Evolutionary conservation across 2,797 vertebrate genomes (phyloP).

Genomic region (Sebastes elongatus): DNA sequence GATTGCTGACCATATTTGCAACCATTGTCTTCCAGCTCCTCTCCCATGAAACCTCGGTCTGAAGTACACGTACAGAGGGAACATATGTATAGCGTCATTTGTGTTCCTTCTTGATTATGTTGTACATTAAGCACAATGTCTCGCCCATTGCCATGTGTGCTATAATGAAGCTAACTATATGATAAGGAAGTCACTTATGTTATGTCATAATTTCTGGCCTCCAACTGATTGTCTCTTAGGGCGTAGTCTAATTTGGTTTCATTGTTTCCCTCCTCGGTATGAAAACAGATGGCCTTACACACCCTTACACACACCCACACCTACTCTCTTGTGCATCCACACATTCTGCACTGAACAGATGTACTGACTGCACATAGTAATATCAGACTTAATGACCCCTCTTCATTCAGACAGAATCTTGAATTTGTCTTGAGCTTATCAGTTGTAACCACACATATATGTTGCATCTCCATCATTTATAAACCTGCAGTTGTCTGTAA

Average conservation of each 20-base stretch:
- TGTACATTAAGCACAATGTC: conserved; percentile 14
- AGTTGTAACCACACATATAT: background rate
- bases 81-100: background rate
- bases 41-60: conserved; percentile 11
- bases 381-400: background rate
- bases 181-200: conserved; percentile 44
- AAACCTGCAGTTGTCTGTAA: background rate
- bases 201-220: conserved; percentile 31
- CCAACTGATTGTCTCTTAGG: conserved; percentile 39
- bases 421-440: background rate
- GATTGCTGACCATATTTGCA: conserved; percentile 19
- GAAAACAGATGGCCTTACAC: conserved; percentile 60
- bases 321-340: conserved; percentile 18
- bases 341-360: conserved; percentile 10
- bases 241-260: conserved; percentile 46
- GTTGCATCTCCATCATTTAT: background rate
- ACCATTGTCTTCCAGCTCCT: conserved; percentile 14
- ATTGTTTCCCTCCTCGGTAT: conserved; percentile 59
- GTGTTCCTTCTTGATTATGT: conserved; percentile 27
- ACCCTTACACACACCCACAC: conserved; percentile 19
- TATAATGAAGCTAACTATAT: conserved; percentile 19
- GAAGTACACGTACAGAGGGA: background rate
- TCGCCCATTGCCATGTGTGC: background rate
- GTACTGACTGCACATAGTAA: background rate
- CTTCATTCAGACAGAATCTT: background rate